phyloP scores from a whole-genome alignment of 2,797 vertebrate species.

The Borostomias antarcticus region DNA sequence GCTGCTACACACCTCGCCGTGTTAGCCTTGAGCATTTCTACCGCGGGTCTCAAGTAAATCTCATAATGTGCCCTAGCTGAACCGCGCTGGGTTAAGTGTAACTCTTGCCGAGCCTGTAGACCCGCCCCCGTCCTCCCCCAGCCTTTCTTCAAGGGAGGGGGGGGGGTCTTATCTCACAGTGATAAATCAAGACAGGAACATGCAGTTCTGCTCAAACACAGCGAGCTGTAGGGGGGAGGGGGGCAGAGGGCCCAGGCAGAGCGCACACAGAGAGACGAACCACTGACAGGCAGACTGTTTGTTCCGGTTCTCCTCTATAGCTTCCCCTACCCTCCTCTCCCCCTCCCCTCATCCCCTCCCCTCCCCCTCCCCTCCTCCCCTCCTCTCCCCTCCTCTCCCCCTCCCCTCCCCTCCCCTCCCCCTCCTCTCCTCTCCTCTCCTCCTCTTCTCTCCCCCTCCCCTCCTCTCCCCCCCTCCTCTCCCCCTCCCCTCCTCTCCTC shows the following conservation, averaged over 20 bases:
- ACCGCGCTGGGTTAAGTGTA: too few relatives aligned
- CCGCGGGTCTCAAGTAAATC: too few relatives aligned
- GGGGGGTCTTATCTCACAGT: constrained; percentile 73
- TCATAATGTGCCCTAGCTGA: too few relatives aligned
- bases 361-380: neutral
- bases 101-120: too few relatives aligned
- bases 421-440: constrained; percentile 2
- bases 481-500: neutral
- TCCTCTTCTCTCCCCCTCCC: constrained; percentile 43
- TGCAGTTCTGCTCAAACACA: constrained; percentile 41
- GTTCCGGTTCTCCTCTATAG: constrained; percentile 63
- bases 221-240: constrained; percentile 1
- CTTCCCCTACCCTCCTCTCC: constrained; percentile 9
- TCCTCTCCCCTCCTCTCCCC: constrained; percentile 45
- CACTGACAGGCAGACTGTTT: constrained; percentile 61
- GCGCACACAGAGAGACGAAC: constrained; percentile 40
- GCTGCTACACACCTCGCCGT: neutral
- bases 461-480: constrained; percentile 36
- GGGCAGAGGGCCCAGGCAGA: too few relatives aligned
- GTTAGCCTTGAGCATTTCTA: too few relatives aligned
- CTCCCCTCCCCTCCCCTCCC: too few relatives aligned
- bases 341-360: constrained; percentile 49
- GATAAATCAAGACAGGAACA: constrained; percentile 73
- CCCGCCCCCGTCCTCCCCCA: constrained; percentile 35
- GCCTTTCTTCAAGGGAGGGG: constrained; percentile 53